Conservation (phyloP, 2,888 invertebrate species). For the Luperina nickerlii region DNA sequence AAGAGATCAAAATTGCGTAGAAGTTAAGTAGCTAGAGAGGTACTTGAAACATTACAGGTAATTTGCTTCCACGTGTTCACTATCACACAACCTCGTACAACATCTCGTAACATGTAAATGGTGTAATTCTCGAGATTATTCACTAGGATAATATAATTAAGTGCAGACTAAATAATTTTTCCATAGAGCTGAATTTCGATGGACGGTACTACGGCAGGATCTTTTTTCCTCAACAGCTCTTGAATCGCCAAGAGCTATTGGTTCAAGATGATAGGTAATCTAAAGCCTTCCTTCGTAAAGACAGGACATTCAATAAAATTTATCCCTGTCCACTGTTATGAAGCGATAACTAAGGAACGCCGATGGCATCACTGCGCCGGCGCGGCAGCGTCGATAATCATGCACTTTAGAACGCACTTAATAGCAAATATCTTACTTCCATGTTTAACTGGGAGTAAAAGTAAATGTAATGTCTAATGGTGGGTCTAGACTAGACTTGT, state of each 20-base stretch:
- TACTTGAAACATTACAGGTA: constrained; percentile 37
- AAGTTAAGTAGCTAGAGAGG: constrained; percentile 5
- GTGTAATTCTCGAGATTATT: constrained; percentile 35
- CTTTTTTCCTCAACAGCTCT: constrained; percentile 28
- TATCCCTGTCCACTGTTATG: constrained; percentile 45
- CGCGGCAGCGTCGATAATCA: constrained; percentile 45
- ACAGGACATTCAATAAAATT: constrained; percentile 41
- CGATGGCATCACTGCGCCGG: constrained; percentile 35
- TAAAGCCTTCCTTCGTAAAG: constrained; percentile 20
- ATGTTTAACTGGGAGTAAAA: constrained; percentile 49
- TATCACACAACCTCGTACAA: constrained; percentile 28
- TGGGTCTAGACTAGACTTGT: constrained; percentile 26
- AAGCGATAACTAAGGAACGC: constrained; percentile 46
- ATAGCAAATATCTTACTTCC: constrained; percentile 58
- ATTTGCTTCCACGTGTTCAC: constrained; percentile 17
- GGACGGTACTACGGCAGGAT: constrained; percentile 12
- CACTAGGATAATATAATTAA: constrained; percentile 35
- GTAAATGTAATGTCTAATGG: constrained; percentile 43
- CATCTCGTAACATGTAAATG: constrained; percentile 34
- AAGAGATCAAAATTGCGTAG: constrained; percentile 18
- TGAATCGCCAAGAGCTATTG: constrained; percentile 47
- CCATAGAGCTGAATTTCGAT: constrained; percentile 20
- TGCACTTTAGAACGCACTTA: constrained; percentile 64
- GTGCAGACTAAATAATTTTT: background rate
- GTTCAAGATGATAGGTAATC: constrained; percentile 42